phyloP scores from a whole-genome alignment of 2,797 vertebrate genomes.

The Phyllotis vaccarum region DNA sequence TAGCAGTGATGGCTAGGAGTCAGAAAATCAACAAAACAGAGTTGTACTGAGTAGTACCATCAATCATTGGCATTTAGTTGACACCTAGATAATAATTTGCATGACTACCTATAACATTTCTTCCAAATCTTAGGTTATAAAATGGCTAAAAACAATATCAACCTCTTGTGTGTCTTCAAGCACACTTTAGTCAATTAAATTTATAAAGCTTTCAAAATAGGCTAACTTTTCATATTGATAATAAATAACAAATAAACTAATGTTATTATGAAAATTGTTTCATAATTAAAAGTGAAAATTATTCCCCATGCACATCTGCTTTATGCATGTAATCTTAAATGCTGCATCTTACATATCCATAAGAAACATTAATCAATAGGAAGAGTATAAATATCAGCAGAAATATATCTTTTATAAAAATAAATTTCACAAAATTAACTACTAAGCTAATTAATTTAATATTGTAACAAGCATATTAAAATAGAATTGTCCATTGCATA shows the following conservation, averaged over 20 bases:
- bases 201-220: neutral
- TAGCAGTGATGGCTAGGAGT: neutral
- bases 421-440: neutral
- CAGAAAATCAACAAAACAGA: neutral
- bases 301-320: neutral
- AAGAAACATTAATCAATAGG: neutral
- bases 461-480: constrained; percentile 34
- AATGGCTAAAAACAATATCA: neutral
- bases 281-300: neutral
- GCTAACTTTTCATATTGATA: neutral
- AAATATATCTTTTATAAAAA: neutral
- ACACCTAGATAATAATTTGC: neutral
- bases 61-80: neutral
- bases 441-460: neutral
- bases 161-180: neutral
- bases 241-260: neutral
- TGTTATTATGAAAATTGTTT: neutral
- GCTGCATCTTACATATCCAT: neutral
- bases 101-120: neutral
- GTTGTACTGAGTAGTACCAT: neutral
- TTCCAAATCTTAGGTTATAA: neutral
- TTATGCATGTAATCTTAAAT: neutral
- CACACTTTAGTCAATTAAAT: neutral
- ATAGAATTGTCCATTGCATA: neutral
- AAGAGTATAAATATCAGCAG: neutral